Evolutionary conservation across 2,888 invertebrate species (phyloP).

Genomic region (Therioaphis trifolii): DNA sequence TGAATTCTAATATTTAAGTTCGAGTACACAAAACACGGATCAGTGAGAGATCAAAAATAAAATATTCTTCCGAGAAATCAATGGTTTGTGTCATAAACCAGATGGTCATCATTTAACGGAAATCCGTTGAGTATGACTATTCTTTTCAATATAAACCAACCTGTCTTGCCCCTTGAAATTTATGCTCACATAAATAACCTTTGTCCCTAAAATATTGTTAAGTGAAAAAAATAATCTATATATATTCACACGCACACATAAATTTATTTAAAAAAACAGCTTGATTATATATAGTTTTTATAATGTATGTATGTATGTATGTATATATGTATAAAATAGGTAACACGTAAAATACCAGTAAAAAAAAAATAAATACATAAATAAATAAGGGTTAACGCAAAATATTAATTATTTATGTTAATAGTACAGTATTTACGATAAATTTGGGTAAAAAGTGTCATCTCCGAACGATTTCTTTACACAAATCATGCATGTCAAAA

Average conservation of each 20-base stretch:
- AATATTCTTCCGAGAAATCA: not conserved
- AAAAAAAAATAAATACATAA: no score
- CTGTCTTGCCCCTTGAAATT: constrained; percentile 11
- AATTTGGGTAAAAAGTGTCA: no score
- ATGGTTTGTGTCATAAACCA: not conserved
- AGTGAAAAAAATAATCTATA: not conserved
- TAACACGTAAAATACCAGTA: no score
- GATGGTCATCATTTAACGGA: constrained; percentile 2
- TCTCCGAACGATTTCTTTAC: no score
- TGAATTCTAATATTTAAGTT: not conserved
- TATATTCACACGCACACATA: not conserved
- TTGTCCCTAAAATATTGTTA: not conserved
- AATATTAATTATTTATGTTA: no score
- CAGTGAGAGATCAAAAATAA: not conserved
- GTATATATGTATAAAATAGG: no score
- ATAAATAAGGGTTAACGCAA: no score
- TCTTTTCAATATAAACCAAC: not conserved
- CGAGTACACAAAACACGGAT: not conserved
- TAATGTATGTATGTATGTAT: no score
- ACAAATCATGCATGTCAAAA: no score
- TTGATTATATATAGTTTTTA: no score
- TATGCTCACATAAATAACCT: constrained; percentile 35
- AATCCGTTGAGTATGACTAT: constrained; percentile 11
- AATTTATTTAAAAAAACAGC: not conserved
- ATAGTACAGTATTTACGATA: no score